A percentile compares a stretch with the other conserved stretches of the same genome.
These are phyloP conservation scores for Thaumetopoea pityocampa DNA, from an alignment of 1,140 invertebrate species.

Conservation along the genomic window DNA sequence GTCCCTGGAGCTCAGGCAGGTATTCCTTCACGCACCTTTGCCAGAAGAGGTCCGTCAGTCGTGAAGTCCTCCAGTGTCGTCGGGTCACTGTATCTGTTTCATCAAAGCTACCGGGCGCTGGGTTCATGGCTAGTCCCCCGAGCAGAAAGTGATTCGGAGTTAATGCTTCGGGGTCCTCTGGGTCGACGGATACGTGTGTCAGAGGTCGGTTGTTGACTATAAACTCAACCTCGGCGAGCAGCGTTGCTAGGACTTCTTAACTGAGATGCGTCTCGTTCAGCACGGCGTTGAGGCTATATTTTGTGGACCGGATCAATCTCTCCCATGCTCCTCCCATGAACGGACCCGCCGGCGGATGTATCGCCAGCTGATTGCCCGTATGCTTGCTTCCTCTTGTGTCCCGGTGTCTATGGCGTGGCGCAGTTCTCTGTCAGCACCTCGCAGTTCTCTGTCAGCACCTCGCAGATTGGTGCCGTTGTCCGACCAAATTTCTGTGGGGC, in stretches of 20 bases:
- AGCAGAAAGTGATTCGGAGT: conserved; percentile 49
- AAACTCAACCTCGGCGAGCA: conserved; percentile 34
- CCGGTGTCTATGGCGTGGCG: background rate
- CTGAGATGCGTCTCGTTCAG: conserved; percentile 19
- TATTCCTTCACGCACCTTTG: conserved; percentile 33
- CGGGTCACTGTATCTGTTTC: too few relatives aligned
- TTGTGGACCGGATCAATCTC: conserved; percentile 42
- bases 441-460: conserved; percentile 21
- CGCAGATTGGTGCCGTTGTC: conserved; percentile 60
- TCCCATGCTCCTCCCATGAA: conserved; percentile 66
- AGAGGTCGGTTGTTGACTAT: conserved; percentile 40
- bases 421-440: conserved; percentile 4
- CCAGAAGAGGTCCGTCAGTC: conserved; percentile 28
- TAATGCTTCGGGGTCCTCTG: conserved; percentile 26
- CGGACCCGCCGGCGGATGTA: conserved; percentile 54
- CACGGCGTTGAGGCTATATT: conserved; percentile 28
- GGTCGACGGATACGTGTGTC: conserved; percentile 31
- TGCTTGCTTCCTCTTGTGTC: conserved; percentile 4
- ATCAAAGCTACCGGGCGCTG: too few relatives aligned
- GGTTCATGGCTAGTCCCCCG: too few relatives aligned
- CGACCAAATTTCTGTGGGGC: conserved; percentile 32
- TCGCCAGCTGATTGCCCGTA: conserved; percentile 29
- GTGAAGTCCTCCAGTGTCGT: conserved; percentile 34
- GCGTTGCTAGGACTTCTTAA: conserved; percentile 29
- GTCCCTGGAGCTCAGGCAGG: conserved; percentile 22